Evolutionary conservation across 2,797 vertebrate species (phyloP), one percentile per base, ranked within the genome.

Genomic region (Acanthurus leucopareius): DNA sequence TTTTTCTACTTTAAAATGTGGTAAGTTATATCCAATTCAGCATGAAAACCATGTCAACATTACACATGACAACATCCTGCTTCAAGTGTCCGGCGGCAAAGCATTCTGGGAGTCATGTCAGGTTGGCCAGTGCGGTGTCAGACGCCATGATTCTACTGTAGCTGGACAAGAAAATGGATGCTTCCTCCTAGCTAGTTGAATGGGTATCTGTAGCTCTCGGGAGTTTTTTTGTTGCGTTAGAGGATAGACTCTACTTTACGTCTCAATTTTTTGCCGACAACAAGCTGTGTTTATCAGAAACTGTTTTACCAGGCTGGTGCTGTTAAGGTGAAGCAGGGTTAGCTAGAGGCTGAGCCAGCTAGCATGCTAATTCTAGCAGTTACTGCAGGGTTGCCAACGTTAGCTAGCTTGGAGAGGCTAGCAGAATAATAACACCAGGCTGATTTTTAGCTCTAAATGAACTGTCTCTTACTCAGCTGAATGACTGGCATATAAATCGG

Each of bases 141-240:
- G 90, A 62, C 92, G 91, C 91, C 92, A 94, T 94, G 91, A 89
- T 91, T 92, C 77, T 81, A 16, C 73, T 62, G 44, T 64, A 71
- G 79, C 74, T 49, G 69, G 60, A 84, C 45, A 58, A 93, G 92
- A 94, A 94, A 91, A 94, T 93, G 90, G 90, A 91, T 45, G 89
- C 79, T 86, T 83, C 47, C 53, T 85, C 54, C 62, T 71, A 67
- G 69, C 3, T 56, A 54, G 28, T 22, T 64, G 11, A 73, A 62
- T 42, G 42, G 45, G 8, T 53, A 1, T 61, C 42, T 32, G 15
- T 38, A 1, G 52, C 71, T 67, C 25, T 3, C 3, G 3, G 40
- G 40, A 42, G 40, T 13, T 11, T 42, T 42, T 10, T 11, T 42
- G 2, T 42, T 10, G 10, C 10, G 2, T 35, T 6, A 35, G 15